Conservation (phyloP, 2,113 vertebrate genomes). For the Pseudorectes ferrugineus region DNA sequence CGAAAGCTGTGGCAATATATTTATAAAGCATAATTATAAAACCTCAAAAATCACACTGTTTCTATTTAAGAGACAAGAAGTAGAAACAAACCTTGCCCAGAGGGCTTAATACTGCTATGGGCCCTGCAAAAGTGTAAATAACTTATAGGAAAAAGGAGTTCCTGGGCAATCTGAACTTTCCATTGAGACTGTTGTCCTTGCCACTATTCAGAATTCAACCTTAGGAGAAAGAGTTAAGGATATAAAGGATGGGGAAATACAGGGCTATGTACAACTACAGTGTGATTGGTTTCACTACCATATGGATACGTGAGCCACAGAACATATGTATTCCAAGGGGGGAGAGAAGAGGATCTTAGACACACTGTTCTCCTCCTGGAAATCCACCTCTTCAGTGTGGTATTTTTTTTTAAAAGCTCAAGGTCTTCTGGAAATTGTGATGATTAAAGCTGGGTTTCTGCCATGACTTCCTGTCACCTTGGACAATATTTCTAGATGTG, state of each 20-base stretch:
- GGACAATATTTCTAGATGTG: neutral
- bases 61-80: neutral
- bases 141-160: neutral
- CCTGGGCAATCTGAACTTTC: neutral
- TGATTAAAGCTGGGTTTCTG: neutral
- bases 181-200: neutral
- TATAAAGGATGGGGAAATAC: neutral
- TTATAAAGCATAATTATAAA: neutral
- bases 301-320: neutral
- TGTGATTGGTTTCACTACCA: neutral
- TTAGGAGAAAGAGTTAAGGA: neutral
- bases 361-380: neutral
- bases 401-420: neutral
- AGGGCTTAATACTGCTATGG: neutral
- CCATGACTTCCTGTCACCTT: neutral
- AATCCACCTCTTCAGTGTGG: neutral
- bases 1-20: neutral
- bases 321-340: neutral
- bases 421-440: neutral
- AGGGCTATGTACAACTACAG: neutral
- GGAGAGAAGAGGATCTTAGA: neutral
- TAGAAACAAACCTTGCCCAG: neutral
- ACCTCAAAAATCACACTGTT: neutral
- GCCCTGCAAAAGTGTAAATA: neutral
- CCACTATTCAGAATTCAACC: neutral